Evolutionary conservation across 2,888 invertebrate species (phyloP).

Genomic region (Priocnemis perturbator): DNA sequence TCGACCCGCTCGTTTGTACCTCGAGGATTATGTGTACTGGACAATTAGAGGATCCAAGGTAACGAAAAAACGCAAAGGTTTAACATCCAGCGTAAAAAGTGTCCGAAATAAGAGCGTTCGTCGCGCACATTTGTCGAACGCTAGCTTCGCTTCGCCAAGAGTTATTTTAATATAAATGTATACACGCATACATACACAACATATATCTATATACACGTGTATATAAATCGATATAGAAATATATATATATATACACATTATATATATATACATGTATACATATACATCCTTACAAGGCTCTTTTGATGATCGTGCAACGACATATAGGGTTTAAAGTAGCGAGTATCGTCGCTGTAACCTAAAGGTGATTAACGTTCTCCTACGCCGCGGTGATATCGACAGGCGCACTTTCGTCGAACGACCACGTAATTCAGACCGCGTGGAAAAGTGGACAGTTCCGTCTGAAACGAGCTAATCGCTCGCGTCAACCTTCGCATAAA

Average conservation of each 20-base stretch:
- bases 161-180: slow-evolving; percentile 54
- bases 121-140: too few species aligned
- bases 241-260: slow-evolving; percentile 19
- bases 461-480: too few species aligned
- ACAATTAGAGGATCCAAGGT: too few species aligned
- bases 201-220: slow-evolving; percentile 20
- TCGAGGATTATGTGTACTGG: too few species aligned
- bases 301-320: slow-evolving; percentile 59
- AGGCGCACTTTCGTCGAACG: too few species aligned
- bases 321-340: slow-evolving; percentile 53
- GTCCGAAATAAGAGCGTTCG: too few species aligned
- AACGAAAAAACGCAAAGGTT: too few species aligned
- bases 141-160: slow-evolving; percentile 41
- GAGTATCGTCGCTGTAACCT: background rate
- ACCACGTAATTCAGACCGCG: background rate
- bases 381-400: background rate
- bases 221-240: slow-evolving; percentile 21
- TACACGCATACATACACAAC: slow-evolving; percentile 37
- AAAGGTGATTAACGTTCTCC: slow-evolving; percentile 4
- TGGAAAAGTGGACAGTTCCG: background rate
- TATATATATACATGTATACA: slow-evolving; percentile 4
- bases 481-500: too few species aligned
- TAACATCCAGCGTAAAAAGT: too few species aligned
- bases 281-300: slow-evolving; percentile 11
- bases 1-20: too few species aligned